Percentiles rank a stretch among this genome's conserved stretches.
These are phyloP conservation scores for Dreissena polymorpha DNA, from an alignment of 1,140 invertebrate species.

Conservation along the genomic window DNA sequence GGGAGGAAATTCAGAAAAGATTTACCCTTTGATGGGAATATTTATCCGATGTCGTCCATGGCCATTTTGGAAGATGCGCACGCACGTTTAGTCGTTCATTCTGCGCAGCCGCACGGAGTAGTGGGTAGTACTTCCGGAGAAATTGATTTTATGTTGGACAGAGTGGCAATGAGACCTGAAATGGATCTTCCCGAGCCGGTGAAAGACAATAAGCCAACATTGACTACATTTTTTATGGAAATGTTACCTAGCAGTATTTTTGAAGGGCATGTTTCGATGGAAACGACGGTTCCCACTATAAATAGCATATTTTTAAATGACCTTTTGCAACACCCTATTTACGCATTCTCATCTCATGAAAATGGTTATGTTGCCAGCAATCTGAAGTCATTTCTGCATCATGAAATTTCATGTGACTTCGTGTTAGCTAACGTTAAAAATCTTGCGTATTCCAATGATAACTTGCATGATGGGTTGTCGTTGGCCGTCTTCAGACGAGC, in stretches of 20 bases:
- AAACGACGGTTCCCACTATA: conserved; percentile 8
- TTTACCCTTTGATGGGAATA: conserved; percentile 91
- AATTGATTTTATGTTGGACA: conserved; percentile 92
- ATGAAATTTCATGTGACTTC: conserved; percentile 35
- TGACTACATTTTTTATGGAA: conserved; percentile 88
- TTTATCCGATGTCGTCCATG: conserved; percentile 92
- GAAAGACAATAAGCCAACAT: conserved; percentile 90
- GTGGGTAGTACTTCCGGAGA: conserved; percentile 90
- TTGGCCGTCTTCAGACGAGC: conserved; percentile 36
- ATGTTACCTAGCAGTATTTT: conserved; percentile 83
- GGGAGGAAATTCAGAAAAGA: conserved; percentile 83
- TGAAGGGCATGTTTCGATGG: no score
- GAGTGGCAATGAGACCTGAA: conserved; percentile 90
- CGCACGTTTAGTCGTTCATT: conserved; percentile 85
- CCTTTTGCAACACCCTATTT: conserved; percentile 46
- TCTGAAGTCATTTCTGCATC: conserved; percentile 3
- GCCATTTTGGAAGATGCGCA: conserved; percentile 90
- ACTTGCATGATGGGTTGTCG: conserved; percentile 27
- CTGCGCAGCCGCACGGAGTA: no score
- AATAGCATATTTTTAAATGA: conserved; percentile 46
- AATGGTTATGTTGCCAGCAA: neutral
- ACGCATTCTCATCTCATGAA: conserved; percentile 22
- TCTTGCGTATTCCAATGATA: conserved; percentile 14
- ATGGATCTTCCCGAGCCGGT: conserved; percentile 93
- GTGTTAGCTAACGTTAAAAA: conserved; percentile 47